Evolutionary conservation across 2,797 vertebrate genomes (phyloP), one percentile per base, ranked within the genome.

Genomic region (Melanotaenia boesemani): DNA sequence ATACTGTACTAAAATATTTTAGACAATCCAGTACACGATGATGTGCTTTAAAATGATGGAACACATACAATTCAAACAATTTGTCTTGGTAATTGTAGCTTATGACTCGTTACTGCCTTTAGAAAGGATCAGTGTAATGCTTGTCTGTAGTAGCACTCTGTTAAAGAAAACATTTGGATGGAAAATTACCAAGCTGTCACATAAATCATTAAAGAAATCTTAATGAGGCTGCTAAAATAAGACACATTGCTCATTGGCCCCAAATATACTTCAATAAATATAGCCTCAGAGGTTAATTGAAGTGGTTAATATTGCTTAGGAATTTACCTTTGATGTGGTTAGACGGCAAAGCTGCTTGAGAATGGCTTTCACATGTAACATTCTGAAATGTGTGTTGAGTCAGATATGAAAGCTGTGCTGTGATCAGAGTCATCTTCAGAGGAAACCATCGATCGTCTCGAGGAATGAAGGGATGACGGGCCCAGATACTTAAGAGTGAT

Each of bases 361-460:
- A 74, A 77, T 81, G 76, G 48, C 67, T 84, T 77, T 86, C 78
- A 73, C 54, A 59, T 83, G 76, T 75, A 57, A 75, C 74, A 68
- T 76, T 85, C 61, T 69, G 62, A 79, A 90, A 86, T 81, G 76
- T 88, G 85, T 85, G 81, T 85, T 59, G 76, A 88, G 79, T 86
- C 81, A 82, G 67, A 69, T 85, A 86, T 82, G 75, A 87, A 85
- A 88, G 80, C 7, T 13, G n/a, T 7, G 63, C 71, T 63, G 67
- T 77, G 78, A 87, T 89, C 80, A 81, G 65, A 76, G 80, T 55
- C 79, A 85, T 82, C 77, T 81, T 79, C 59, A 63, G 85, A 85
- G 89, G 87, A 92, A 91, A 70, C 79, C 90, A 92, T 93, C 82
- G 86, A 91, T 93, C 90, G 84, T 83, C 62, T 77, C 67, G 83